Conservation (phyloP, 2,797 vertebrate species). For the Mallotus villosus region DNA sequence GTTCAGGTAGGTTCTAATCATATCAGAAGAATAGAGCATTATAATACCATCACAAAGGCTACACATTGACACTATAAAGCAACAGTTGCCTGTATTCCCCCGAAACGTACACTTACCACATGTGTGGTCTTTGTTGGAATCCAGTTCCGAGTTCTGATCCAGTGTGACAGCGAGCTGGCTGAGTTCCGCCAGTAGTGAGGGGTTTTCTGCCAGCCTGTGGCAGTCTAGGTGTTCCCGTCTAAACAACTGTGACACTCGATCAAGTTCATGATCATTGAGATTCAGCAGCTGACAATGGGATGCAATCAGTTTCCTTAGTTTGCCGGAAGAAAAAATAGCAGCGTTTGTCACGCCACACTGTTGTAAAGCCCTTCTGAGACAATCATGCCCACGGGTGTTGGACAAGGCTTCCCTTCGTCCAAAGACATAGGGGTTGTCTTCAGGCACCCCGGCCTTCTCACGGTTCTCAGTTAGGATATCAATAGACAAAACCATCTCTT, state of each 20-base stretch:
- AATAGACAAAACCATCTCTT: conserved; percentile 63
- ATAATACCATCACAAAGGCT: neutral
- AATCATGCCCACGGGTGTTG: conserved; percentile 69
- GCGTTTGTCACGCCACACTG: conserved; percentile 70
- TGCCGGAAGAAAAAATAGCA: conserved; percentile 64
- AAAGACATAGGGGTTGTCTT: conserved; percentile 68
- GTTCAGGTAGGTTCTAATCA: too few species aligned
- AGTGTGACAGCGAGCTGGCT: conserved; percentile 63
- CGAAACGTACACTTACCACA: conserved; percentile 49
- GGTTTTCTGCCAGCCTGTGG: conserved; percentile 50
- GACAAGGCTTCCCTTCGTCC: conserved; percentile 71
- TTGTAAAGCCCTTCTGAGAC: conserved; percentile 63
- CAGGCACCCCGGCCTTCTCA: conserved; percentile 60
- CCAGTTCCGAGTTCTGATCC: conserved; percentile 40
- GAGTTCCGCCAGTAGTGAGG: conserved; percentile 60
- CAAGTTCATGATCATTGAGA: conserved; percentile 57
- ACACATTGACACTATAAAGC: neutral
- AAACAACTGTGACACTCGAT: conserved; percentile 59
- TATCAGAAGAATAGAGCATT: neutral
- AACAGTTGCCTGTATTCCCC: neutral
- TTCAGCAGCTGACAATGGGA: conserved; percentile 72
- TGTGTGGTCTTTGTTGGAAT: conserved; percentile 19
- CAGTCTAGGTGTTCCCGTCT: conserved; percentile 53
- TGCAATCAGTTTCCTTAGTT: conserved; percentile 67
- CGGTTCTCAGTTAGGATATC: conserved; percentile 62